phyloP scores from a whole-genome alignment of 2,113 vertebrate genomes.

The Cisticola juncidis region DNA sequence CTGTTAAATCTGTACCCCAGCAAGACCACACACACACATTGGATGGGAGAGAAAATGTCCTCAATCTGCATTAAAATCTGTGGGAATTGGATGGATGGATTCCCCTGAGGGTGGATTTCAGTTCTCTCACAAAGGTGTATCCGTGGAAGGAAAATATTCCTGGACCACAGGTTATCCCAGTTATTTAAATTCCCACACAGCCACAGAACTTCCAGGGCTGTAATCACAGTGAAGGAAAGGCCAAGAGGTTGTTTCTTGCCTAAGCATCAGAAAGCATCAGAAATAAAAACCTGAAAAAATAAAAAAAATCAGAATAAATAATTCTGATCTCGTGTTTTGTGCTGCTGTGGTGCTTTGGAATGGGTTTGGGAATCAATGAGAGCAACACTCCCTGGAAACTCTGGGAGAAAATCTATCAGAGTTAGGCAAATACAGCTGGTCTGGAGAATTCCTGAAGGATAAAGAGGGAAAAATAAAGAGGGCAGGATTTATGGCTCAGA shows the following conservation, averaged over 20 bases:
- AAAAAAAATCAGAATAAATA: not conserved
- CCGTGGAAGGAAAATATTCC: not conserved
- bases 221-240: not conserved
- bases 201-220: not conserved
- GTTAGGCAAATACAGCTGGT: not conserved
- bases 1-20: no score
- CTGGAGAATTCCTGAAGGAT: not conserved
- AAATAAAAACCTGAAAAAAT: not conserved
- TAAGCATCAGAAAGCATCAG: not conserved
- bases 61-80: not conserved
- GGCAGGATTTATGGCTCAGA: not conserved
- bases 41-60: no score
- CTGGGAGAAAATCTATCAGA: not conserved
- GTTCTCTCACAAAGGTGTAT: not conserved
- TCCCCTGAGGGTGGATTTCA: not conserved
- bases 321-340: rapidly evolving
- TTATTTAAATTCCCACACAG: not conserved
- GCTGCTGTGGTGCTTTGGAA: not conserved
- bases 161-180: rapidly evolving
- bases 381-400: not conserved
- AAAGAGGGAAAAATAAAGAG: not conserved
- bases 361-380: not conserved
- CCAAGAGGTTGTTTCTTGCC: not conserved
- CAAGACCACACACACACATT: no score
- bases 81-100: not conserved